Evolutionary conservation across 2,888 invertebrate species (phyloP).

Genomic region (Lymantria dispar): DNA sequence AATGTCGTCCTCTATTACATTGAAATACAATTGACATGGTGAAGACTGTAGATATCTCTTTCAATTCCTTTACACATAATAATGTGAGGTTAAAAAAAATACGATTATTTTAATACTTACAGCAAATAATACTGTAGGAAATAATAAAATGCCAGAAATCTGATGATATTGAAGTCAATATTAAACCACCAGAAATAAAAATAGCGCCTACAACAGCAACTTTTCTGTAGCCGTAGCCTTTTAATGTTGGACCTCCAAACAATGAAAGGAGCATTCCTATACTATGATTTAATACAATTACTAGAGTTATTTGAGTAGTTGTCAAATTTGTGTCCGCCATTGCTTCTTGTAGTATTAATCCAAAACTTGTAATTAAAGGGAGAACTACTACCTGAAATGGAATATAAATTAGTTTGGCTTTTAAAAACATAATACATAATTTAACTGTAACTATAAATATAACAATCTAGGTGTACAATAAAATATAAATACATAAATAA

Average conservation of each 20-base stretch:
- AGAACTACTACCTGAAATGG: conserved; percentile 74
- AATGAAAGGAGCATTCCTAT: conserved; percentile 86
- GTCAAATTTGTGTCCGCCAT: conserved; percentile 81
- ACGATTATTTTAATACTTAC: conserved; percentile 71
- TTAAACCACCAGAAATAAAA: conserved; percentile 81
- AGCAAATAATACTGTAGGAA: conserved; percentile 86
- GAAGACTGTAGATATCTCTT: too few species aligned
- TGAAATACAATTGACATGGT: too few species aligned
- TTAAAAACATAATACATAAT: too few species aligned
- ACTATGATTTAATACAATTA: conserved; percentile 86
- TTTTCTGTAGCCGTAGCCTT: conserved; percentile 85
- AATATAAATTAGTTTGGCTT: background rate
- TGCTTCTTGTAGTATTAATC: conserved; percentile 85
- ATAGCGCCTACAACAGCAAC: conserved; percentile 82
- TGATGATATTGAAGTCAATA: conserved; percentile 80
- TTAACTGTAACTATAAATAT: too few species aligned
- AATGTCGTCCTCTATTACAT: too few species aligned
- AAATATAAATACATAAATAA: too few species aligned
- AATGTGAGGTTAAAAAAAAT: too few species aligned
- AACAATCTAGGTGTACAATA: too few species aligned
- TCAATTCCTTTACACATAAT: too few species aligned
- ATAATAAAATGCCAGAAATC: conserved; percentile 83
- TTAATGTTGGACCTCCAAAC: conserved; percentile 84
- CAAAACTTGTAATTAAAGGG: conserved; percentile 85
- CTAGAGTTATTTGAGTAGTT: conserved; percentile 83